phyloP scores from a whole-genome alignment of 2,113 vertebrate genomes.

The Eretmochelys imbricata region DNA sequence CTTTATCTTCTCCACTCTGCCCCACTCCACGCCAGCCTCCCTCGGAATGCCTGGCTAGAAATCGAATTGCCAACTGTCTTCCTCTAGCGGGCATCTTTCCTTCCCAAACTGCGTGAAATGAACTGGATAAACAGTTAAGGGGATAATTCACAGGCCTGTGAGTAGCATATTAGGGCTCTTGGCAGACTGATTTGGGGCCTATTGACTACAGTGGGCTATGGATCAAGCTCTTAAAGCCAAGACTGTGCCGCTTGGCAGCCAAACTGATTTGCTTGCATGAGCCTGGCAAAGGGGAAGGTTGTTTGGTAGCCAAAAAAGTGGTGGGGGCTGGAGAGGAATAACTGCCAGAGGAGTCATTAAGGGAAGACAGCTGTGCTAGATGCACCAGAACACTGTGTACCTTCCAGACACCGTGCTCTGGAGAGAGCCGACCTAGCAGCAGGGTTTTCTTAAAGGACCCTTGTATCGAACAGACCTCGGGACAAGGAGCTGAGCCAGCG shows the following conservation, averaged over 20 bases:
- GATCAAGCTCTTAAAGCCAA: background rate
- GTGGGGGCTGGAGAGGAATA: background rate
- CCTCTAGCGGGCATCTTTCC: background rate
- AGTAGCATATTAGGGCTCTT: background rate
- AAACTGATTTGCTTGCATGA: background rate
- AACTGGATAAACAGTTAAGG: background rate
- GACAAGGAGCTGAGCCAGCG: too few species aligned
- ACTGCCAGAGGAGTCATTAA: background rate
- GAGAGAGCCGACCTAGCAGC: too few species aligned
- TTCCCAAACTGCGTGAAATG: accelerated
- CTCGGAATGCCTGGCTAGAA: background rate
- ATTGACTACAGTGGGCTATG: background rate
- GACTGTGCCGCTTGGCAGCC: background rate
- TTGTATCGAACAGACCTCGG: background rate
- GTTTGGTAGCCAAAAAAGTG: background rate
- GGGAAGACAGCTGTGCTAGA: background rate
- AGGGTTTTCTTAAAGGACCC: background rate
- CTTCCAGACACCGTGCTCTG: too few species aligned
- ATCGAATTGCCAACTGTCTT: background rate
- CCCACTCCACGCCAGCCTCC: background rate
- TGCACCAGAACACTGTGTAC: background rate
- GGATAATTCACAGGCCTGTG: background rate
- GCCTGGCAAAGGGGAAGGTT: background rate
- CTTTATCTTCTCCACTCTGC: background rate
- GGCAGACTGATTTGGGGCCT: background rate